Evolutionary conservation across 2,888 invertebrate species (phyloP).

Genomic region (Serrognathus titanus): DNA sequence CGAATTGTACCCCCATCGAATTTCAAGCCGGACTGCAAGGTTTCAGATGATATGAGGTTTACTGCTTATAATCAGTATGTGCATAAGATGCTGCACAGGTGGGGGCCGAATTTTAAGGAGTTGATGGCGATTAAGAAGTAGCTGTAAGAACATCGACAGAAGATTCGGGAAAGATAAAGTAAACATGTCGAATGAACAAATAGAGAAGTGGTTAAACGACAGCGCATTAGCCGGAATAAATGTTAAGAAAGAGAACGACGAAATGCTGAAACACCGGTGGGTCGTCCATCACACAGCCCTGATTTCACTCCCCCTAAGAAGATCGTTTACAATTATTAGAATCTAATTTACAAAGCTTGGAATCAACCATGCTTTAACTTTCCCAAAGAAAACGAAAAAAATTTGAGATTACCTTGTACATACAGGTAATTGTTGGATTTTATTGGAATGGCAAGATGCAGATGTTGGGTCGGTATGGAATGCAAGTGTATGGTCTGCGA

Average conservation of each 20-base stretch:
- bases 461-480: too few species aligned
- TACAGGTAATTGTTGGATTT: too few species aligned
- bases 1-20: constrained; percentile 78
- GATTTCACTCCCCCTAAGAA: too few species aligned
- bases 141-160: constrained; percentile 43
- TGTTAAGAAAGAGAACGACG: constrained; percentile 41
- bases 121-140: constrained; percentile 81
- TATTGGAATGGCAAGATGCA: too few species aligned
- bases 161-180: constrained; percentile 58
- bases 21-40: constrained; percentile 78
- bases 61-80: constrained; percentile 88
- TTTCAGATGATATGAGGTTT: constrained; percentile 82
- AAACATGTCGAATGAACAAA: constrained; percentile 67
- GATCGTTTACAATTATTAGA: too few species aligned
- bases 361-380: too few species aligned
- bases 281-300: too few species aligned
- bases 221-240: constrained; percentile 45
- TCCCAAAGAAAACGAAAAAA: too few species aligned
- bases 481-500: too few species aligned
- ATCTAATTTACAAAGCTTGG: too few species aligned
- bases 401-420: too few species aligned
- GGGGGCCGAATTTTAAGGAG: constrained; percentile 85
- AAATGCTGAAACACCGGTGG: constrained; percentile 41
- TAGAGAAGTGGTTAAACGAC: constrained; percentile 61
- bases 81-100: constrained; percentile 79